Conservation (phyloP, 2,888 invertebrate species). For the Agelastica alni region DNA sequence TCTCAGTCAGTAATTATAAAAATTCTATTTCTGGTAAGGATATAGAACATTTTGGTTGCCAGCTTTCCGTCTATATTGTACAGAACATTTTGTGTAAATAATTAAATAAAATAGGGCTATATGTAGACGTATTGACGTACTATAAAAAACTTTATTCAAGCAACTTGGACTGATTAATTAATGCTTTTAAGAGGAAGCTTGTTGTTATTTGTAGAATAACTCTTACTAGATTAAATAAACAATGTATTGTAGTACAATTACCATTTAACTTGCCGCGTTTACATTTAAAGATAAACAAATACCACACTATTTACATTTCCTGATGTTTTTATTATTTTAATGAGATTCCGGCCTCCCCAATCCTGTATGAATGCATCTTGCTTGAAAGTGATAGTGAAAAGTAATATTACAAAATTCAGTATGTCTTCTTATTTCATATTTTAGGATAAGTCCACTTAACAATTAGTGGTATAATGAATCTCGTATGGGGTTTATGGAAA, state of each 20-base stretch:
- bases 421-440: too few species aligned
- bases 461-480: too few species aligned
- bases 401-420: conserved; percentile 33
- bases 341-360: conserved; percentile 28
- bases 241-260: conserved; percentile 50
- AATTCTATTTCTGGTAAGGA: conserved; percentile 8
- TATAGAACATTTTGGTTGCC: conserved; percentile 10
- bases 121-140: conserved; percentile 40
- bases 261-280: conserved; percentile 49
- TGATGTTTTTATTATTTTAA: conserved; percentile 27
- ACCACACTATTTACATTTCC: conserved; percentile 35
- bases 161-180: conserved; percentile 54
- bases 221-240: conserved; percentile 34
- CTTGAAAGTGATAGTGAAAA: conserved; percentile 32
- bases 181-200: conserved; percentile 47
- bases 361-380: conserved; percentile 35
- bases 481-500: too few species aligned
- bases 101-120: conserved; percentile 37
- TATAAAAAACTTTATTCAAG: conserved; percentile 46
- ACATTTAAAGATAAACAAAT: conserved; percentile 24
- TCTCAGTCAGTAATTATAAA: too few species aligned
- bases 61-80: conserved; percentile 37
- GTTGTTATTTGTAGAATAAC: conserved; percentile 37
- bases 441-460: too few species aligned
- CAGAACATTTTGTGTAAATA: conserved; percentile 43